Evolutionary conservation across 1,140 invertebrate genomes (phyloP).

Genomic region (Drosophila busckii): DNA sequence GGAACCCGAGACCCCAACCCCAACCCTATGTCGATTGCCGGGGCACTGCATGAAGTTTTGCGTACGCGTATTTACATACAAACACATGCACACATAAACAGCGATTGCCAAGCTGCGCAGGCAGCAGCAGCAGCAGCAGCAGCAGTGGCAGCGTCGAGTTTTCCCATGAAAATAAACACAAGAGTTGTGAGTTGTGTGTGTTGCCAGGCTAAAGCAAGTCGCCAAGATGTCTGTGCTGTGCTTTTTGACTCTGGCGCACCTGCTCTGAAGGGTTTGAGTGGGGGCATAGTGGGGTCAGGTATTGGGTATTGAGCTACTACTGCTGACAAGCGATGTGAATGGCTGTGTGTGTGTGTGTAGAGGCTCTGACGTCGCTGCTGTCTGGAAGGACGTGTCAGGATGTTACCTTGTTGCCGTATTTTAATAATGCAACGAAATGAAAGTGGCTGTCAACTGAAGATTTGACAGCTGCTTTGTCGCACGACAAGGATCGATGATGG

Average conservation of each 20-base stretch:
- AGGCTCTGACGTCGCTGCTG: no score
- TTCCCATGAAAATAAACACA: conserved; percentile 74
- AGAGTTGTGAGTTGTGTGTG: no score
- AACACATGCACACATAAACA: conserved; percentile 43
- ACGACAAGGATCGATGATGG: conserved; percentile 71
- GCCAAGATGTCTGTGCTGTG: conserved; percentile 68
- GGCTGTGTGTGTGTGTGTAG: no score
- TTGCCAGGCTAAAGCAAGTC: conserved; percentile 62
- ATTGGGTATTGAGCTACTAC: conserved; percentile 3
- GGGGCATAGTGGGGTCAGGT: neutral
- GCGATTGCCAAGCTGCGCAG: conserved; percentile 57
- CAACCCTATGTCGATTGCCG: neutral
- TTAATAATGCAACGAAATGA: conserved; percentile 76
- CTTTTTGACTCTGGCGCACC: conserved; percentile 36
- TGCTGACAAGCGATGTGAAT: no score
- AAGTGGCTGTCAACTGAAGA: conserved; percentile 73
- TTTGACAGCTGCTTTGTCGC: conserved; percentile 54
- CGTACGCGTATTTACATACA: conserved; percentile 71
- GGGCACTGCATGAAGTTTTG: conserved; percentile 70
- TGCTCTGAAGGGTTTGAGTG: conserved; percentile 23
- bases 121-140: conserved; percentile 28
- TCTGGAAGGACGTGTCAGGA: conserved; percentile 52
- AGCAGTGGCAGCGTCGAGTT: conserved; percentile 29
- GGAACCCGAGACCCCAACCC: neutral
- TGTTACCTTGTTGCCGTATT: conserved; percentile 64